A percentile compares a stretch with the other conserved stretches of the same genome.
Conservation (phyloP, 2,113 vertebrate species). For the Chlamydotis undulata region DNA sequence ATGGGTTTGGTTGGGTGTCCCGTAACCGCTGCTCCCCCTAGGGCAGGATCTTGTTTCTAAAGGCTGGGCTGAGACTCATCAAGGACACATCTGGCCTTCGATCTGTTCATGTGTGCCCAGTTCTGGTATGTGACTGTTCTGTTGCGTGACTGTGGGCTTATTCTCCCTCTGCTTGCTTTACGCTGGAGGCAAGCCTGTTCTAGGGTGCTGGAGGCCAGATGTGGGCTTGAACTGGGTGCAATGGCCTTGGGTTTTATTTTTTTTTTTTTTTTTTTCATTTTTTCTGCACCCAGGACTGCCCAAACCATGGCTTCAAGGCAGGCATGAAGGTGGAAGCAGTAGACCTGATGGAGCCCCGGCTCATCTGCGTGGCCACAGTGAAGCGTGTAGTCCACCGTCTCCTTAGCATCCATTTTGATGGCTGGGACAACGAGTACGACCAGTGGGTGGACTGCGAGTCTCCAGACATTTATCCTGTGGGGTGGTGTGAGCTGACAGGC, state of each 20-base stretch:
- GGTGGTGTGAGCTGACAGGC: slow-evolving; percentile 93
- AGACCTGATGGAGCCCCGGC: slow-evolving; percentile 95
- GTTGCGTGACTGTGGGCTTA: background rate
- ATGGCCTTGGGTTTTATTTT: background rate
- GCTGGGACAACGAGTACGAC: slow-evolving; percentile 95
- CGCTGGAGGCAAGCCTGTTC: background rate
- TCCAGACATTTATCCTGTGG: slow-evolving; percentile 93
- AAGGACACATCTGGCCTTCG: background rate
- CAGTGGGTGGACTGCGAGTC: slow-evolving; percentile 97
- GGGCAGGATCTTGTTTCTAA: background rate
- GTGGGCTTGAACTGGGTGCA: background rate
- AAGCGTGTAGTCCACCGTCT: slow-evolving; percentile 86
- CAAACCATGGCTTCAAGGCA: slow-evolving; percentile 86
- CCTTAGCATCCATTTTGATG: slow-evolving; percentile 94
- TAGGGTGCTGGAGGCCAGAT: background rate
- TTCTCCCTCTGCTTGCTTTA: background rate
- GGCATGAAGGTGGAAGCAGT: slow-evolving; percentile 96
- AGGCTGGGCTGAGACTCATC: background rate
- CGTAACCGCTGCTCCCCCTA: background rate
- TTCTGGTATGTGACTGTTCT: rapidly evolving
- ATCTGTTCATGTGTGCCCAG: background rate
- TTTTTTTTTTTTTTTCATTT: background rate
- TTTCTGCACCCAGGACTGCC: slow-evolving; percentile 81
- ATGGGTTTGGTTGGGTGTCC: background rate
- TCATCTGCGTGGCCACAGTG: slow-evolving; percentile 94